Conservation (phyloP, 2,888 invertebrate species). For the Machimus rusticus region DNA sequence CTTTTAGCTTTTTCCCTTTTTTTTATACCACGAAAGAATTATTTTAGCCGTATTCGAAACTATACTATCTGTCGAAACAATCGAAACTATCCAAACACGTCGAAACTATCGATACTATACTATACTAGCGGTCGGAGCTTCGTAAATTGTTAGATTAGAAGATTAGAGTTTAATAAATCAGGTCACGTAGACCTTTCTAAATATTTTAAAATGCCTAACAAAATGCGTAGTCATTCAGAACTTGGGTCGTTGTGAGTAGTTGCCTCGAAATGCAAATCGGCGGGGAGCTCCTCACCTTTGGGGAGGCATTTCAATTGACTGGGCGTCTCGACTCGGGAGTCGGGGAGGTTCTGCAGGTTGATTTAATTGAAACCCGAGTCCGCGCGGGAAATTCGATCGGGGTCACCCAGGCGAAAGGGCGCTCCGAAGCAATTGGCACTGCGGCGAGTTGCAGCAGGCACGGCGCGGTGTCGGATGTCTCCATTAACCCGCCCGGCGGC, state of each 20-base stretch:
- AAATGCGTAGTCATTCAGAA: no score
- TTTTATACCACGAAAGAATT: no score
- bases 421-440: neutral
- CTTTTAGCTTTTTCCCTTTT: no score
- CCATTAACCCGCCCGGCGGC: neutral
- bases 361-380: conserved; percentile 7
- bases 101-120: no score
- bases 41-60: no score
- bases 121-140: no score
- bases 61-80: no score
- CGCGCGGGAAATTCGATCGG: neutral
- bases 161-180: no score
- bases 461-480: neutral
- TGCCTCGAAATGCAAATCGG: neutral
- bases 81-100: no score
- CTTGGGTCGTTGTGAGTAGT: neutral
- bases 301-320: neutral
- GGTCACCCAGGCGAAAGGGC: neutral
- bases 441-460: neutral
- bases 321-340: neutral
- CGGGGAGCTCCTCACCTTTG: neutral
- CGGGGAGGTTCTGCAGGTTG: neutral
- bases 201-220: no score
- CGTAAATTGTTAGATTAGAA: no score
- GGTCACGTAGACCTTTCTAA: no score